phyloP scores from a whole-genome alignment of 2,888 invertebrate species.

The Mythimna lalbum region DNA sequence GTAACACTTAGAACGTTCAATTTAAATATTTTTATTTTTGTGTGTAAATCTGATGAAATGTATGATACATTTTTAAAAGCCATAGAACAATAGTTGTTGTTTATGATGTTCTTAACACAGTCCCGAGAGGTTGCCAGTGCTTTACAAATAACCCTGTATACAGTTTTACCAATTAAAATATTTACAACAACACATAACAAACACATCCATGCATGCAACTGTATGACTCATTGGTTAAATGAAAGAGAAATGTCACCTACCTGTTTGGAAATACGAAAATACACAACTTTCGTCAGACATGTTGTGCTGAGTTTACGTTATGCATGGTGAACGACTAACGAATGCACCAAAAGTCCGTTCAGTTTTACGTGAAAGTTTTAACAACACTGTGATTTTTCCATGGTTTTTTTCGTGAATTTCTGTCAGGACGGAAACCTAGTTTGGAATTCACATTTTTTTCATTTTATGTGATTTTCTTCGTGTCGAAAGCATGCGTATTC shows the following conservation, averaged over 20 bases:
- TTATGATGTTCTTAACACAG: too few relatives aligned
- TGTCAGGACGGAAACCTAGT: constrained; percentile 70
- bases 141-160: too few relatives aligned
- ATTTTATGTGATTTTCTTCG: constrained; percentile 39
- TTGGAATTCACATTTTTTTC: constrained; percentile 45
- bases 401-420: constrained; percentile 74
- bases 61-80: too few relatives aligned
- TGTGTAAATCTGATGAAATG: too few relatives aligned
- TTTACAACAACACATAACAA: constrained; percentile 2
- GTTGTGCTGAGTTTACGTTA: constrained; percentile 54
- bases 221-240: constrained; percentile 12
- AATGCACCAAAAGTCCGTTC: constrained; percentile 75
- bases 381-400: constrained; percentile 76
- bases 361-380: constrained; percentile 82
- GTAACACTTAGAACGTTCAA: too few relatives aligned
- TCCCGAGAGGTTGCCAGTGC: too few relatives aligned
- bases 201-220: background rate
- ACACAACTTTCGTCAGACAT: constrained; percentile 41
- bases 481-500: constrained; percentile 32
- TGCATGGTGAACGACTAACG: constrained; percentile 72
- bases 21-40: too few relatives aligned
- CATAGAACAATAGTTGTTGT: too few relatives aligned
- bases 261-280: constrained; percentile 38
- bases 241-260: constrained; percentile 18
- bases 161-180: background rate